Conservation (phyloP, 2,888 invertebrate species). For the Euproctis similis region DNA sequence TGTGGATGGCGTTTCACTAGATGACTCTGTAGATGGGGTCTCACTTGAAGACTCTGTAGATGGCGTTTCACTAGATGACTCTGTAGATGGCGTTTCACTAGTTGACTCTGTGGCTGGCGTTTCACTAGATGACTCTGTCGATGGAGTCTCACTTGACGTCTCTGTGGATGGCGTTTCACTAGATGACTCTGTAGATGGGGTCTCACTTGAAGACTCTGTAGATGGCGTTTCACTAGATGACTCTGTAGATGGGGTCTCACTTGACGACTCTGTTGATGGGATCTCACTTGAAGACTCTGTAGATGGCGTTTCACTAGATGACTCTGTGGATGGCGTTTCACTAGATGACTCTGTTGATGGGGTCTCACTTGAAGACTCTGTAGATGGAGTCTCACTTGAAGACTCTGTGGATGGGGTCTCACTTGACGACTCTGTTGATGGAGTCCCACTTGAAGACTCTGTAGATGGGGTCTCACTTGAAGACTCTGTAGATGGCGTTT, state of each 20-base stretch:
- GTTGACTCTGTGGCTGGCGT: not conserved
- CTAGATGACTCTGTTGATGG: not conserved
- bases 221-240: slow-evolving; percentile 1
- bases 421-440: not conserved
- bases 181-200: not conserved
- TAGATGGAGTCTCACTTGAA: slow-evolving; percentile 1
- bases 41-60: not conserved
- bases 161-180: slow-evolving; percentile 1
- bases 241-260: not conserved
- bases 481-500: not conserved
- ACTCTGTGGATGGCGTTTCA: slow-evolving; percentile 1
- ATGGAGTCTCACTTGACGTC: not conserved
- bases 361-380: slow-evolving; percentile 3
- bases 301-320: slow-evolving; percentile 1
- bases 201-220: slow-evolving; percentile 3
- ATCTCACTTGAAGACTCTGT: not conserved
- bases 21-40: not conserved
- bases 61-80: not conserved
- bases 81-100: slow-evolving; percentile 1
- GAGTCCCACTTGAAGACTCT: not conserved
- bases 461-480: not conserved
- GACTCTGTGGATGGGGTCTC: not conserved
- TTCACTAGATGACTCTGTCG: slow-evolving; percentile 1
- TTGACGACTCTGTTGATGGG: not conserved
- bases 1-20: not conserved